Conservation (phyloP, 2,888 invertebrate species). For the Lepidocyrtoides sp. region DNA sequence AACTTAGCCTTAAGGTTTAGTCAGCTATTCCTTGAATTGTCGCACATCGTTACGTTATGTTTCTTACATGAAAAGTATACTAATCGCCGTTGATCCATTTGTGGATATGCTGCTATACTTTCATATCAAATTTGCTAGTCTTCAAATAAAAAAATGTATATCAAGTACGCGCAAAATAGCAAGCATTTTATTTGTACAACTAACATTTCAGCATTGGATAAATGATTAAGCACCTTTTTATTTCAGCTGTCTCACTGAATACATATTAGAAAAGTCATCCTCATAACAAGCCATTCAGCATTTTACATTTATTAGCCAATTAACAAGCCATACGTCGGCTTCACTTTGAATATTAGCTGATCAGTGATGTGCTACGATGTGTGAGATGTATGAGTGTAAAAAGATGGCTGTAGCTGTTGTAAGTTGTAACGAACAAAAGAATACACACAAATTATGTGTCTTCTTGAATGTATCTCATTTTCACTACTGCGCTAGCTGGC, state of each 20-base stretch:
- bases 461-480: slow-evolving; percentile 35
- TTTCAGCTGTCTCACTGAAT: slow-evolving; percentile 48
- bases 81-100: slow-evolving; percentile 5
- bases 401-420: too few relatives aligned
- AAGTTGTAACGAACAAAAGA: neutral
- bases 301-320: slow-evolving; percentile 77
- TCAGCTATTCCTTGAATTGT: slow-evolving; percentile 46
- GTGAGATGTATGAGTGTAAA: slow-evolving; percentile 29
- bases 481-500: slow-evolving; percentile 5
- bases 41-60: neutral
- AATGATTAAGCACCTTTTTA: slow-evolving; percentile 51
- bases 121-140: too few relatives aligned
- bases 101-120: too few relatives aligned
- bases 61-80: neutral
- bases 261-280: slow-evolving; percentile 54
- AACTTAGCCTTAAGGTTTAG: slow-evolving; percentile 26
- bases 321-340: slow-evolving; percentile 77
- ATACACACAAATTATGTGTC: slow-evolving; percentile 41
- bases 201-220: neutral
- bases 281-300: slow-evolving; percentile 74
- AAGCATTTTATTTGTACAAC: neutral
- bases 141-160: too few relatives aligned
- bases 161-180: too few relatives aligned
- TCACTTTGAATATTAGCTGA: slow-evolving; percentile 69
- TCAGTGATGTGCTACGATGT: slow-evolving; percentile 36